Percentiles rank a stretch among this genome's conserved stretches.
Conservation (phyloP, 2,888 invertebrate genomes). For the Odontothrips loti region DNA sequence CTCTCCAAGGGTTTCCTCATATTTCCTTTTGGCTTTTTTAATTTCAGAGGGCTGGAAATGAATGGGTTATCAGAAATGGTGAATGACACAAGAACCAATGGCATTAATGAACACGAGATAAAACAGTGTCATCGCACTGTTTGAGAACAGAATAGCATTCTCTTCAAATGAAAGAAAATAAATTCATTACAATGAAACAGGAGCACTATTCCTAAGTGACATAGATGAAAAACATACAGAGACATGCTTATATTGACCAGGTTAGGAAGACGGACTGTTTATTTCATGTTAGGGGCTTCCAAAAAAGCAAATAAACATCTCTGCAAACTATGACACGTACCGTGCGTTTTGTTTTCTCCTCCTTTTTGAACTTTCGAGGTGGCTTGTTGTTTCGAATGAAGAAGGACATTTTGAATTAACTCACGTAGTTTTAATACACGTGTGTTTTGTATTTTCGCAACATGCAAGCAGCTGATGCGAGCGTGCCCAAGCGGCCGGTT, state of each 20-base stretch:
- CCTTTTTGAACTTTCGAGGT: neutral
- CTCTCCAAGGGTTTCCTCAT: conserved; percentile 47
- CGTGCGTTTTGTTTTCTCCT: conserved; percentile 4
- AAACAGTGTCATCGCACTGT: too few relatives aligned
- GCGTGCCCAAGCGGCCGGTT: neutral
- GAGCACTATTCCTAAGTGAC: neutral
- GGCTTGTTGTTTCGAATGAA: neutral
- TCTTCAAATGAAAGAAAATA: neutral
- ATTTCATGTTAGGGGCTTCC: neutral
- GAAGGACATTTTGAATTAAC: neutral
- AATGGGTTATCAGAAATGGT: neutral
- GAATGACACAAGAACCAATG: too few relatives aligned
- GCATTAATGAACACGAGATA: too few relatives aligned
- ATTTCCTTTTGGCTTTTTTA: conserved; percentile 34
- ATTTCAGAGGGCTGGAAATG: conserved; percentile 30
- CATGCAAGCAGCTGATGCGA: neutral
- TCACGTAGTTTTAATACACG: neutral
- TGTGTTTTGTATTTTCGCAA: neutral
- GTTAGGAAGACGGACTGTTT: neutral
- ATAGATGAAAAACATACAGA: neutral
- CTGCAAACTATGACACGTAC: neutral
- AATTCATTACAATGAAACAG: neutral
- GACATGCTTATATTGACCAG: neutral
- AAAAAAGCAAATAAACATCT: neutral
- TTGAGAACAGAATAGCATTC: too few relatives aligned